phyloP scores from a whole-genome alignment of 1,140 invertebrate genomes.

The Lordiphosa clarofinis region DNA sequence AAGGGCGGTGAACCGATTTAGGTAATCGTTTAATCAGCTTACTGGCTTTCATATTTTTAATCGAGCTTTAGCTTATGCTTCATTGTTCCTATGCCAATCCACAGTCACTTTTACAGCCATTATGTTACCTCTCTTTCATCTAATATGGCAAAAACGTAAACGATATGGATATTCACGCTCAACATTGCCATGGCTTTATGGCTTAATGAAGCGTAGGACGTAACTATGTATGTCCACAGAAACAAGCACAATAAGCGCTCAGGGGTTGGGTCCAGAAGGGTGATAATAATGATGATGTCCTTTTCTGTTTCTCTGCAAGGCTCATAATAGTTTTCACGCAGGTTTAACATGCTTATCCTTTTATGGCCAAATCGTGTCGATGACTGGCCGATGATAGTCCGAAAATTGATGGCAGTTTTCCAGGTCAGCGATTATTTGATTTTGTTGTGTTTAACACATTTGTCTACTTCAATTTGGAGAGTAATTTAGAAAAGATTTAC shows the following conservation, averaged over 20 bases:
- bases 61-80: background rate
- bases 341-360: slow-evolving; percentile 8
- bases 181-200: slow-evolving; percentile 46
- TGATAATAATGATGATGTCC: slow-evolving; percentile 23
- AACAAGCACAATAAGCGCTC: slow-evolving; percentile 7
- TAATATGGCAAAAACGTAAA: slow-evolving; percentile 4
- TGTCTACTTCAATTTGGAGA: slow-evolving; percentile 33
- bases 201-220: slow-evolving; percentile 66
- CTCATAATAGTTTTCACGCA: slow-evolving; percentile 54
- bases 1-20: too few relatives aligned
- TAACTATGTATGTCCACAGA: slow-evolving; percentile 43
- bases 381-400: slow-evolving; percentile 28
- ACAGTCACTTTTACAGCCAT: background rate
- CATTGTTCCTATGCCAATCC: too few relatives aligned
- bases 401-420: slow-evolving; percentile 57
- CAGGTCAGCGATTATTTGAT: slow-evolving; percentile 45
- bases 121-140: background rate
- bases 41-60: too few relatives aligned
- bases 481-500: slow-evolving; percentile 14
- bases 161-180: slow-evolving; percentile 26
- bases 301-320: too few relatives aligned
- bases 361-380: slow-evolving; percentile 36
- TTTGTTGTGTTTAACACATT: slow-evolving; percentile 21
- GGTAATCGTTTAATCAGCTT: background rate
- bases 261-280: slow-evolving; percentile 13